A percentile compares a stretch with the other conserved stretches of the same genome.
Conservation (phyloP, 2,797 vertebrate genomes). For the Yasuhikotakia modesta region DNA sequence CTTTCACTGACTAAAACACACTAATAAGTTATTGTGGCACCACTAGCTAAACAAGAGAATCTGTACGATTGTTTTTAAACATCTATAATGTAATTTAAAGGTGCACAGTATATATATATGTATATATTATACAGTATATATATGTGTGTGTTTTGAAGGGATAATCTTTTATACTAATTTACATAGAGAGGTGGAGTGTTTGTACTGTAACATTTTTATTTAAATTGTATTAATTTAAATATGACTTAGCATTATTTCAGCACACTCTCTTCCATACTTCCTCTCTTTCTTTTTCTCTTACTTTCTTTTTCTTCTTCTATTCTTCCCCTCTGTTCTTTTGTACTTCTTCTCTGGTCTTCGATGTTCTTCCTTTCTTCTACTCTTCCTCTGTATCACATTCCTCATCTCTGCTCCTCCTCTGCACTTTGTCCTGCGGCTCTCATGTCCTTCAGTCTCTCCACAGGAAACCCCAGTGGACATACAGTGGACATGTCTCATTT, state of each 20-base stretch:
- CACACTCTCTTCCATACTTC: no score
- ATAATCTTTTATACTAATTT: no score
- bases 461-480: constrained; percentile 10
- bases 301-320: not conserved
- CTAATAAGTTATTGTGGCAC: constrained; percentile 21
- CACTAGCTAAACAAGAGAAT: not conserved
- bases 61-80: not conserved
- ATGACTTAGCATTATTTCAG: no score
- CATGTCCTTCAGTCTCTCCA: constrained; percentile 4
- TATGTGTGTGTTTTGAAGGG: no score
- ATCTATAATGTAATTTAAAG: not conserved
- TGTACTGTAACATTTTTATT: no score
- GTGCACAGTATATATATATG: not conserved
- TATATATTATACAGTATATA: not conserved
- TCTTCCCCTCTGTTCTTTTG: not conserved
- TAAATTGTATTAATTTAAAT: no score
- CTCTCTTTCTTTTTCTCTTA: no score
- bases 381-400: not conserved
- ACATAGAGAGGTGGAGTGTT: no score
- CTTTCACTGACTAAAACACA: constrained; percentile 20
- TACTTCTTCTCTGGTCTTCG: not conserved
- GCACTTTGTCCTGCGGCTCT: not conserved
- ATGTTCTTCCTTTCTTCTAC: not conserved
- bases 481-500: constrained; percentile 12
- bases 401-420: constrained; percentile 3